phyloP scores from a whole-genome alignment of 1,140 invertebrate genomes.

The Drosophila pachea region DNA sequence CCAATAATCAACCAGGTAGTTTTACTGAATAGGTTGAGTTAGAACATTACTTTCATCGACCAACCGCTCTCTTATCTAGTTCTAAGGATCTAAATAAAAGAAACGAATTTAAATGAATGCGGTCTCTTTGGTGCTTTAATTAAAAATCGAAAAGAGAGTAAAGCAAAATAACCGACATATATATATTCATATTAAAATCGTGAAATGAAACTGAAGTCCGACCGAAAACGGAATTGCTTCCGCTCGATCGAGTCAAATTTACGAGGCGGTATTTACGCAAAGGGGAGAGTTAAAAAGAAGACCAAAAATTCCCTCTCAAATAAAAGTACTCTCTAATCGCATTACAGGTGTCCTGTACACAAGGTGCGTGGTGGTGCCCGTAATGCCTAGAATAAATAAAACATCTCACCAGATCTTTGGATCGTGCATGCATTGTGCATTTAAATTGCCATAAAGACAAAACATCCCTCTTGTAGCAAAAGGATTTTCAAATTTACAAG shows the following conservation, averaged over 20 bases:
- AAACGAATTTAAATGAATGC: conserved; percentile 55
- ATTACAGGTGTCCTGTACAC: too few species aligned
- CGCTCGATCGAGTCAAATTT: conserved; percentile 46
- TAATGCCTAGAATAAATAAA: conserved; percentile 36
- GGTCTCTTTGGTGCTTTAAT: conserved; percentile 66
- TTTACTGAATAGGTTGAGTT: conserved; percentile 48
- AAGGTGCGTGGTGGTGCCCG: too few species aligned
- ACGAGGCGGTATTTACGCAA: conserved; percentile 46
- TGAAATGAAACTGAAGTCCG: conserved; percentile 27
- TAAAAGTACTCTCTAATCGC: conserved; percentile 1
- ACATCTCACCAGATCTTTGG: conserved; percentile 16
- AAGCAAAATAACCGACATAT: conserved; percentile 18
- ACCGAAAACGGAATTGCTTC: conserved; percentile 64
- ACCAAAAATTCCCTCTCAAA: not conserved
- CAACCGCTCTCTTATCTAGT: conserved; percentile 25
- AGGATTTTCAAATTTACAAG: conserved; percentile 30
- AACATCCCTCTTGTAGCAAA: not conserved
- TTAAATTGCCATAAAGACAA: conserved; percentile 24
- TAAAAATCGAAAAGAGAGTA: conserved; percentile 56
- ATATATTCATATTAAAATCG: conserved; percentile 21
- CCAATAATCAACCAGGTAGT: conserved; percentile 43
- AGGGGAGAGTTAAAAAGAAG: conserved; percentile 4
- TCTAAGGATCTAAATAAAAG: conserved; percentile 31
- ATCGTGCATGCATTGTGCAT: conserved; percentile 43
- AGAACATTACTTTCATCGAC: too few species aligned